These are phyloP conservation scores for Calcarius lapponicus DNA, from an alignment of 2,797 vertebrate genomes.

Conservation along the genomic window DNA sequence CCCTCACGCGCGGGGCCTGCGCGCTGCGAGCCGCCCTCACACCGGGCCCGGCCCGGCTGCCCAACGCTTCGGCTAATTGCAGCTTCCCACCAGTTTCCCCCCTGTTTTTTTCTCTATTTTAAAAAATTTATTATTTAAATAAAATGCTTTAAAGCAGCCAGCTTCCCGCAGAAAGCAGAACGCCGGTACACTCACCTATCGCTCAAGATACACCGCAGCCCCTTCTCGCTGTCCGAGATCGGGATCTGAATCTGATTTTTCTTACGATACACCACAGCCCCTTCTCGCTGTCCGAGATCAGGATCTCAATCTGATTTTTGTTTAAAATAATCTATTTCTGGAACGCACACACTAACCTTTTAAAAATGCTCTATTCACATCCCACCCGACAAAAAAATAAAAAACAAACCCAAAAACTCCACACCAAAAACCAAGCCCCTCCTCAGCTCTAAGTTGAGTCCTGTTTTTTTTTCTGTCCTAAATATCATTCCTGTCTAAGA, in stretches of 20 bases:
- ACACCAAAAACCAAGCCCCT: background rate
- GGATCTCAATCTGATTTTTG: background rate
- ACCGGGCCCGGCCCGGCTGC: background rate
- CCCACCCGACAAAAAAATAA: background rate
- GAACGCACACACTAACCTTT: background rate
- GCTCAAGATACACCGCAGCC: no score
- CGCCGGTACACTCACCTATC: background rate
- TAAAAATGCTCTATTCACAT: background rate
- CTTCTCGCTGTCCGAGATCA: background rate
- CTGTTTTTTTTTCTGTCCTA: background rate
- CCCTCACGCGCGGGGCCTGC: background rate
- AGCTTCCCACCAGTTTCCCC: rapidly evolving
- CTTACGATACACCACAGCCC: background rate
- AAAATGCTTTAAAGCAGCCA: background rate
- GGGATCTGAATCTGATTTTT: background rate
- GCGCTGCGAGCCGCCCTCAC: background rate
- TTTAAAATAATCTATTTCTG: background rate
- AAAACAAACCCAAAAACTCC: no score
- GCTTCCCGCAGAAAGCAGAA: background rate
- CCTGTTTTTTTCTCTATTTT: rapidly evolving
- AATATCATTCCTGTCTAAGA: background rate
- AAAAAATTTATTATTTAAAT: background rate
- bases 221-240: background rate
- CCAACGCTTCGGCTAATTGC: rapidly evolving
- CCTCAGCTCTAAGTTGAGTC: background rate